phyloP scores from a whole-genome alignment of 2,113 vertebrate genomes.

The Urocolius indicus region DNA sequence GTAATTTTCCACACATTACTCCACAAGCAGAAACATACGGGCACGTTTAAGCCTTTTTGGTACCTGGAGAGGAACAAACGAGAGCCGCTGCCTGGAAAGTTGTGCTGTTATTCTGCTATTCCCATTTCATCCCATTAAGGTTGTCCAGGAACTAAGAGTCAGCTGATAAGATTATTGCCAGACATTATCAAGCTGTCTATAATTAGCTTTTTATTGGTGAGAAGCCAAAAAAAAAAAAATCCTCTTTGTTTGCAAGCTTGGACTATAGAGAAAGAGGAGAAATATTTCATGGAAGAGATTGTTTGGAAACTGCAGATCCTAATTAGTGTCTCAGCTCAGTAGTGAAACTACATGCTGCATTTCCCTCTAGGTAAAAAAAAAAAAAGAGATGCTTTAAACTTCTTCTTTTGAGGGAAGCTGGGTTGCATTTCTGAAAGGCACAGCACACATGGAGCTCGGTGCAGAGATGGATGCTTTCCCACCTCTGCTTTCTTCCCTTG shows the following conservation, averaged over 20 bases:
- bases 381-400: neutral
- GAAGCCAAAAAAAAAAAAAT: constrained; percentile 59
- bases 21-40: neutral
- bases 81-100: constrained; percentile 4
- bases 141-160: constrained; percentile 26
- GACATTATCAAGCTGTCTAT: constrained; percentile 59
- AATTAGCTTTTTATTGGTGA: constrained; percentile 63
- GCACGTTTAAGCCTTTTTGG: constrained; percentile 15
- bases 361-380: neutral
- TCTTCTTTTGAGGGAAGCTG: constrained; percentile 4
- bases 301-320: constrained; percentile 47
- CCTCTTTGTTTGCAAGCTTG: constrained; percentile 58
- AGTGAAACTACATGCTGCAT: neutral
- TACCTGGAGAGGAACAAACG: constrained; percentile 41
- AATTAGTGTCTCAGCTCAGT: constrained; percentile 22
- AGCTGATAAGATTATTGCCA: constrained; percentile 58
- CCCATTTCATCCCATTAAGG: constrained; percentile 31
- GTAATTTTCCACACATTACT: neutral
- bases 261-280: constrained; percentile 30
- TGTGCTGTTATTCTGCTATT: constrained; percentile 4
- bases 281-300: constrained; percentile 35
- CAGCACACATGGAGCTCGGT: neutral
- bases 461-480: neutral
- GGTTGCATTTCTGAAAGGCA: neutral
- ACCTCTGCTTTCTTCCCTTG: neutral